Evolutionary conservation across 2,113 vertebrate species (phyloP).

Genomic region (Pycnonotus jocosus): DNA sequence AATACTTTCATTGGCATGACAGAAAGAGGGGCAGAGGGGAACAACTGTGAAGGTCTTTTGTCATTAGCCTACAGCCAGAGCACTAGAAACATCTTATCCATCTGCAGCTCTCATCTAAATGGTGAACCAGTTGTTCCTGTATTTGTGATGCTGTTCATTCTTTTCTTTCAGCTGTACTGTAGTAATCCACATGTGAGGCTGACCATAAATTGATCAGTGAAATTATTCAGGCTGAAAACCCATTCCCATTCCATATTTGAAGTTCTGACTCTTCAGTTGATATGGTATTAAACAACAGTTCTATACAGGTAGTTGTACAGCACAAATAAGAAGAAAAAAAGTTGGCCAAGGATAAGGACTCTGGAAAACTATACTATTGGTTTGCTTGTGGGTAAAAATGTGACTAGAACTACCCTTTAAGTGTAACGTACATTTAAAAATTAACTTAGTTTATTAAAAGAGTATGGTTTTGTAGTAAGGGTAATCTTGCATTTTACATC

Average conservation of each 20-base stretch:
- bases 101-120: background rate
- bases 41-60: background rate
- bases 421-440: background rate
- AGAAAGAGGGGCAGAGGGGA: background rate
- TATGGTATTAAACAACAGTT: background rate
- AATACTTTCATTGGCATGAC: background rate
- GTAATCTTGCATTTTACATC: background rate
- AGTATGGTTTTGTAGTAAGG: background rate
- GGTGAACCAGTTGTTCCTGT: background rate
- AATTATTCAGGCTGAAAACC: background rate
- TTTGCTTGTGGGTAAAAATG: background rate
- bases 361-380: background rate
- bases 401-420: background rate
- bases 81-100: background rate
- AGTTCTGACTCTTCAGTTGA: background rate
- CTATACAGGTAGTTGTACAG: background rate
- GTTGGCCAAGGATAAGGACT: background rate
- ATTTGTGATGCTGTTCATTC: background rate
- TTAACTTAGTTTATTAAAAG: background rate
- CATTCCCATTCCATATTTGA: background rate
- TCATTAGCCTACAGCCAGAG: background rate
- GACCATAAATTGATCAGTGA: background rate
- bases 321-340: background rate
- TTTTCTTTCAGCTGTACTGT: background rate
- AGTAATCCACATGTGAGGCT: background rate